These are phyloP conservation scores for Drosophila parabipectinata DNA, from an alignment of 1,140 invertebrate genomes.

Conservation along the genomic window DNA sequence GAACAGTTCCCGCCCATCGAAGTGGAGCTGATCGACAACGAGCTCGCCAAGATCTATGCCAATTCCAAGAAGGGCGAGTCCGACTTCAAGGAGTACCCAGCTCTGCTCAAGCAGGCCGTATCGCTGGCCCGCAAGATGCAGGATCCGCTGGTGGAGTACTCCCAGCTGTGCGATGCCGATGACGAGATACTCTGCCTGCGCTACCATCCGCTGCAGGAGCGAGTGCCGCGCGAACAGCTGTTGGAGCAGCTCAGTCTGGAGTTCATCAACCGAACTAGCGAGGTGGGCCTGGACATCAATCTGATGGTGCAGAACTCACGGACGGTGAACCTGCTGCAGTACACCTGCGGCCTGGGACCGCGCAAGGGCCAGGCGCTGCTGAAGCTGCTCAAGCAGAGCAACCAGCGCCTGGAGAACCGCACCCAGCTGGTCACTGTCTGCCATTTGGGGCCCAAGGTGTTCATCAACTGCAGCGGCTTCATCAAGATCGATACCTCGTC, in stretches of 20 bases:
- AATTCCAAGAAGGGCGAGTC: constrained; percentile 94
- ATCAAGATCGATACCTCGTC: constrained; percentile 99
- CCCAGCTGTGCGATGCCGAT: constrained; percentile 96
- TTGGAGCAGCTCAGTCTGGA: constrained; percentile 94
- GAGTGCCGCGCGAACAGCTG: constrained; percentile 93
- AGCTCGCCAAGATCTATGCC: constrained; percentile 95
- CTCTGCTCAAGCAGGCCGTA: constrained; percentile 94
- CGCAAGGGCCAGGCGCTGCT: constrained; percentile 96
- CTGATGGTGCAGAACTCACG: constrained; percentile 94
- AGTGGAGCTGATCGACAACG: constrained; percentile 97
- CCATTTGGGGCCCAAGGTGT: constrained; percentile 99
- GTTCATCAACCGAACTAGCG: constrained; percentile 97
- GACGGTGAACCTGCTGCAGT: constrained; percentile 96
- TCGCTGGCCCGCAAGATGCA: constrained; percentile 96
- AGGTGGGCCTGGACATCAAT: constrained; percentile 99
- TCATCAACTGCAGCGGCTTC: constrained; percentile 99
- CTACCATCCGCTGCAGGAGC: constrained; percentile 95
- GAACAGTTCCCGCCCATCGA: constrained; percentile 95
- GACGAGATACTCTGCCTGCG: constrained; percentile 98
- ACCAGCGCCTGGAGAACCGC: constrained; percentile 96
- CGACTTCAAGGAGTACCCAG: constrained; percentile 97
- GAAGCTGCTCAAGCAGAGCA: constrained; percentile 96
- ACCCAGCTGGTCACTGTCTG: constrained; percentile 97
- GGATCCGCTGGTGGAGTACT: constrained; percentile 98
- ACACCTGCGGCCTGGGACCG: constrained; percentile 98